Base-by-base conservation (phyloP, 2,113 vertebrate species). In the Hiodon alosoides region DNA sequence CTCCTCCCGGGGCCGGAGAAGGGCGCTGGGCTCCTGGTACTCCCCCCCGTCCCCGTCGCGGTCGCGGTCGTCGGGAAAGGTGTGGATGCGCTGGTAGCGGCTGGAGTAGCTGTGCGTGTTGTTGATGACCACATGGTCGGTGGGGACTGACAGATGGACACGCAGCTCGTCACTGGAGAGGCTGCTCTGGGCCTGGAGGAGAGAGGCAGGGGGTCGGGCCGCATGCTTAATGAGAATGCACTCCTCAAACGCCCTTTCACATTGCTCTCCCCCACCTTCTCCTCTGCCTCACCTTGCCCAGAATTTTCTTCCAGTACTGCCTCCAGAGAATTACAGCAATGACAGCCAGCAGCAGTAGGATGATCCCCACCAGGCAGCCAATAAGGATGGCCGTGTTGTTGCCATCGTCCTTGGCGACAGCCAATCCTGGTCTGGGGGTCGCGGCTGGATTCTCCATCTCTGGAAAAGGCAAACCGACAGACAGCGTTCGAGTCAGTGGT, bases 291-390 rank as follows among this genome's bases (percentile, higher is more conserved):
- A 96, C 95, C 92, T 97, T 98, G 80, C 93, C 93, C 68, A 96
- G 90, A 8, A 97, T 87, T 86, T 93, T 91, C 71, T 93, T 96
- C 96, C 95, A 97, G 85, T 95, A 94, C 79, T 97, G 94, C 79
- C 95, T 84, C 95, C 96, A 98, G 3, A 98, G 91, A 80, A 98
- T 98, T 80, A 95, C 91, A 5, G 91, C 90, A 2, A 98, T 98
- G 78, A 98, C 88, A 0, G 92, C 93, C 83, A 98, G 76, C 0
- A 98, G 87, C 73, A 98, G 89, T 2, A 98, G 82, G 79, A 98
- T 98, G 82, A 98, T 97, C 82, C 94, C 95, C 84, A 97, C 94
- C 83, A 98, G 85, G 83, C 95, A 98, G 83, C 95, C 94, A 67
- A 97, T 95, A 85, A 97, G 89, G 78, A 96, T 94, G 73, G 95